Percentiles rank a stretch among this genome's conserved stretches.
These are phyloP conservation scores for Drosophila arawakana DNA, from an alignment of 1,140 invertebrate genomes.

Conservation along the genomic window DNA sequence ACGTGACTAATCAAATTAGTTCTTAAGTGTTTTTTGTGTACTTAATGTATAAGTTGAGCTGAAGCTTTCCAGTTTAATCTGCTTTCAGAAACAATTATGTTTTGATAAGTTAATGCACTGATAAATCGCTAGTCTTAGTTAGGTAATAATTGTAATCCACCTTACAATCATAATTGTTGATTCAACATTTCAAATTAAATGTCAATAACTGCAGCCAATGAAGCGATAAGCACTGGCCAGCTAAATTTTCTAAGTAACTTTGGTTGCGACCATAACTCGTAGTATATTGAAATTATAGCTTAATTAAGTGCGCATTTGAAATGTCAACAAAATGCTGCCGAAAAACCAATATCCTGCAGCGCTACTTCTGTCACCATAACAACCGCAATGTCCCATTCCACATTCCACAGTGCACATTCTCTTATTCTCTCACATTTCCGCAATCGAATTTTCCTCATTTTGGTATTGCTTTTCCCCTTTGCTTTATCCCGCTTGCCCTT, in stretches of 20 bases:
- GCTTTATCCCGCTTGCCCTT: no score
- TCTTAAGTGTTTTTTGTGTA: no score
- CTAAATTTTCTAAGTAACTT: conserved; percentile 6
- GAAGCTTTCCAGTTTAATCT: no score
- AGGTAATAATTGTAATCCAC: no score
- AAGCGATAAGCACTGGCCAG: not conserved
- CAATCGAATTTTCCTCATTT: not conserved
- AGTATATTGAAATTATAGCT: conserved; percentile 73
- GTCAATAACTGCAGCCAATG: conserved; percentile 14
- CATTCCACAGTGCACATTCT: no score
- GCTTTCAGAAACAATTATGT: no score
- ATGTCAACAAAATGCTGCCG: conserved; percentile 57
- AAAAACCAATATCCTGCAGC: conserved; percentile 64
- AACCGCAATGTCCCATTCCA: conserved; percentile 8
- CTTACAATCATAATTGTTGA: no score
- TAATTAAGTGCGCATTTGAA: conserved; percentile 69
- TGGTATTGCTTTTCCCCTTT: not conserved
- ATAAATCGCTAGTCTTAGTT: no score
- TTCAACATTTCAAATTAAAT: not conserved
- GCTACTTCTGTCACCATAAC: not conserved
- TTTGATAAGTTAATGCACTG: no score
- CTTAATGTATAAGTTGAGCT: no score
- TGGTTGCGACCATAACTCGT: conserved; percentile 8
- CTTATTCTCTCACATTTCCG: not conserved
- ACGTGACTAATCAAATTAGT: no score